Evolutionary conservation across 2,888 invertebrate genomes (phyloP), one percentile per base, ranked within the genome.

Genomic region (Stenodera caucasica): DNA sequence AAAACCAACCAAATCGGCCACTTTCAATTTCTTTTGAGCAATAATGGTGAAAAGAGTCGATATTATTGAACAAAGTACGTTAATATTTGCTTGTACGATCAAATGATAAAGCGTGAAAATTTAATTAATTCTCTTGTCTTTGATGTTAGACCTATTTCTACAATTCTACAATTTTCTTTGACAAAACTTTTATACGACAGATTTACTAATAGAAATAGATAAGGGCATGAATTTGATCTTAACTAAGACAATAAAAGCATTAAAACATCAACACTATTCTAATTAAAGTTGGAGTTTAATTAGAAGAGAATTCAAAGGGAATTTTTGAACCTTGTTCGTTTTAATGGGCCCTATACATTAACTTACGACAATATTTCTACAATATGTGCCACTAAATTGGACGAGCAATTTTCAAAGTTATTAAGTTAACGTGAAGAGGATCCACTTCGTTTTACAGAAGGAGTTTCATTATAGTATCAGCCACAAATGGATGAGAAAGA

Each of bases 101-200:
- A 60, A 55, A 64, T 61, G 61, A 65, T 63, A 62, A 30, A 56
- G 65, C 60, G 65, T 56, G 57, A 63, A 60, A 58, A 65, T 63
- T 60, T 62, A 65, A 65, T 65, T 65, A 65, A 65, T 65, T 60
- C 65, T 57, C 56, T 60, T 58, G n/a, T n/a, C 62, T 65, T 62
- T 65, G 61, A 61, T 50, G 55, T 23, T 29, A 11, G 23, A 53
- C 23, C n/a, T 9, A n/a, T 18, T 55, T 55, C 14, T 54, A 7
- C 1, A 6, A 5, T 40, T 15, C 15, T 15, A 18, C 15, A 40
- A 55, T 64, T 59, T 57, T 40, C 61, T 62, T 64, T 64, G 61
- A 61, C 61, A 60, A 64, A 56, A 56, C 26, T 26, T 64, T 62
- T 58, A 23, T 49, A 35, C 55, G 55, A 57, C 56, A 58, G 55